phyloP scores from a whole-genome alignment of 2,888 invertebrate species.

The Troglohyphantes excavatus region DNA sequence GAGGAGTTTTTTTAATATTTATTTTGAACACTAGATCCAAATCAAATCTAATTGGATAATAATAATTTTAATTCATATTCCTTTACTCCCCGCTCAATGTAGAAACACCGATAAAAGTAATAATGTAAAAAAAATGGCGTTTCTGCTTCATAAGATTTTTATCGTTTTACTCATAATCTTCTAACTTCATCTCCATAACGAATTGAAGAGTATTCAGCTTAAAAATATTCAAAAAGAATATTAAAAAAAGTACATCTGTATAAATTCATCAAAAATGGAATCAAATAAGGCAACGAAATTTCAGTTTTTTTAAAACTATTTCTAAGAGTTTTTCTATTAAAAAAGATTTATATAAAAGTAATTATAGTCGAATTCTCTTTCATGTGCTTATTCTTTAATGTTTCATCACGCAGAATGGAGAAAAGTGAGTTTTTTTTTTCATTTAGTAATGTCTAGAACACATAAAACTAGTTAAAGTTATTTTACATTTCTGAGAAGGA shows the following conservation, averaged over 20 bases:
- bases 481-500: neutral
- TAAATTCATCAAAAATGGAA: neutral
- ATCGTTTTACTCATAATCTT: neutral
- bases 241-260: neutral
- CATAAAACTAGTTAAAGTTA: neutral
- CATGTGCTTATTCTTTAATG: neutral
- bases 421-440: neutral
- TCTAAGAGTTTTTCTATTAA: neutral
- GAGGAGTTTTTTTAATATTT: too few relatives aligned
- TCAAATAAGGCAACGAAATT: neutral
- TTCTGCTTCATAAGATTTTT: conserved; percentile 5
- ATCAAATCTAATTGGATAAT: neutral
- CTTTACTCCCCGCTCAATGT: neutral
- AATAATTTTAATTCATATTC: neutral
- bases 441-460: neutral
- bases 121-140: neutral
- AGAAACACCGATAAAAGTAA: neutral
- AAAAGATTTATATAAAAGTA: neutral
- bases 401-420: neutral
- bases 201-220: neutral
- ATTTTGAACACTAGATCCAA: too few relatives aligned
- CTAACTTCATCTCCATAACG: neutral
- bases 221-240: too few relatives aligned
- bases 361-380: neutral
- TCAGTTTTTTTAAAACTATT: neutral